phyloP scores from a whole-genome alignment of 92 coral and sea anemone species.

The Zoanthus sansibaricus region DNA sequence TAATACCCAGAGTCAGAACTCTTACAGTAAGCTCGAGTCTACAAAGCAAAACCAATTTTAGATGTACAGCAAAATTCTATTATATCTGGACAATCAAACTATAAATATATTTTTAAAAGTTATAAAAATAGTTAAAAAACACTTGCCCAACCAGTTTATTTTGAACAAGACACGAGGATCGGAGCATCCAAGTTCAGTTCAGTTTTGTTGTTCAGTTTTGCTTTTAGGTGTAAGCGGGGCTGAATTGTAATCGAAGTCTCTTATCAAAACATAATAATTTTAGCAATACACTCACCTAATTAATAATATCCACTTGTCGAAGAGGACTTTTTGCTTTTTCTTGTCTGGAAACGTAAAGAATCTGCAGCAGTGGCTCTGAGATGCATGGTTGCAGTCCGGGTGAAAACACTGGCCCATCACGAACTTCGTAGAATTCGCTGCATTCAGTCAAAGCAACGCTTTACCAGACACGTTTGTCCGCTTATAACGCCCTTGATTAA shows the following conservation, averaged over 20 bases:
- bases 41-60: conserved; percentile 3
- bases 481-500: neutral
- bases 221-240: conserved; percentile 28
- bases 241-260: too few species aligned
- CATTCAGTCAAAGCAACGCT: conserved; percentile 1
- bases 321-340: neutral
- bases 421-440: neutral
- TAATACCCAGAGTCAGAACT: neutral
- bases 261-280: too few species aligned
- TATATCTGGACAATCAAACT: conserved; percentile 6
- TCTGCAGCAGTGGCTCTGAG: neutral
- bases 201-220: conserved; percentile 26
- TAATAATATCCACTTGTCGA: neutral
- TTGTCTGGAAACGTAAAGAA: neutral
- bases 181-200: neutral
- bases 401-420: neutral
- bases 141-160: conserved; percentile 17
- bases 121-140: conserved; percentile 5
- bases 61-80: conserved; percentile 7
- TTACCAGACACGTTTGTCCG: conserved; percentile 26
- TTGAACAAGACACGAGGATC: conserved; percentile 20
- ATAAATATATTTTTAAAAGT: neutral
- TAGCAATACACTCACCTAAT: too few species aligned
- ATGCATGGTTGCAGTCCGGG: neutral
- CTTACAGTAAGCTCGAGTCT: neutral